phyloP scores from a whole-genome alignment of 2,797 vertebrate species.

The Lepilemur septentrionalis region DNA sequence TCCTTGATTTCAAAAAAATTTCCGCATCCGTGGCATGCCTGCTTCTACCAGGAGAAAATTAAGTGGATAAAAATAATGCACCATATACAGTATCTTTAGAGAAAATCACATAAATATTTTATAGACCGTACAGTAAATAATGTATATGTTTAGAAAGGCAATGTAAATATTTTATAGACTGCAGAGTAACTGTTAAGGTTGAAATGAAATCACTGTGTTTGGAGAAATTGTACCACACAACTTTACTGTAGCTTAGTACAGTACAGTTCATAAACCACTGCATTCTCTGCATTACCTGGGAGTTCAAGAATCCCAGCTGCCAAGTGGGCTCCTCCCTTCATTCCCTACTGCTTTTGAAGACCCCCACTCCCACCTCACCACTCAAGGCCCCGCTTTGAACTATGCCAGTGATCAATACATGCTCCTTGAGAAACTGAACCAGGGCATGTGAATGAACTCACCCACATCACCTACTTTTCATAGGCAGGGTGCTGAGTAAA shows the following conservation, averaged over 20 bases:
- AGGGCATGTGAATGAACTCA: constrained; percentile 47
- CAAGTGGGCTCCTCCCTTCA: constrained; percentile 19
- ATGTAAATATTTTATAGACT: constrained; percentile 77
- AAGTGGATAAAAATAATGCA: constrained; percentile 33
- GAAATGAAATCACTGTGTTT: constrained; percentile 70
- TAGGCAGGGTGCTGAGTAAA: constrained; percentile 37
- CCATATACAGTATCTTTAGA: constrained; percentile 56
- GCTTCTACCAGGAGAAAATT: not conserved
- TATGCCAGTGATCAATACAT: constrained; percentile 62
- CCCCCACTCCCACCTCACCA: constrained; percentile 40
- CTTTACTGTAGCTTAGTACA: constrained; percentile 38
- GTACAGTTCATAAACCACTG: constrained; percentile 66
- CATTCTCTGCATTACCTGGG: constrained; percentile 47
- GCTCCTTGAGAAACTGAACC: constrained; percentile 51
- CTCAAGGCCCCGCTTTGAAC: constrained; percentile 64
- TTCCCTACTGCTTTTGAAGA: not conserved
- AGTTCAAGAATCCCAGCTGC: constrained; percentile 62
- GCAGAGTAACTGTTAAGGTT: constrained; percentile 56
- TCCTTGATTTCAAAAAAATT: not conserved
- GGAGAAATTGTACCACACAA: constrained; percentile 55
- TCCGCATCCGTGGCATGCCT: not conserved
- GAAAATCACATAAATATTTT: constrained; percentile 73
- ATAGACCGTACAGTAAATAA: constrained; percentile 74
- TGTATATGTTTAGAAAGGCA: constrained; percentile 72
- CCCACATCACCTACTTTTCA: constrained; percentile 25